phyloP scores from a whole-genome alignment of 2,113 vertebrate species.

The Microtus oregoni region DNA sequence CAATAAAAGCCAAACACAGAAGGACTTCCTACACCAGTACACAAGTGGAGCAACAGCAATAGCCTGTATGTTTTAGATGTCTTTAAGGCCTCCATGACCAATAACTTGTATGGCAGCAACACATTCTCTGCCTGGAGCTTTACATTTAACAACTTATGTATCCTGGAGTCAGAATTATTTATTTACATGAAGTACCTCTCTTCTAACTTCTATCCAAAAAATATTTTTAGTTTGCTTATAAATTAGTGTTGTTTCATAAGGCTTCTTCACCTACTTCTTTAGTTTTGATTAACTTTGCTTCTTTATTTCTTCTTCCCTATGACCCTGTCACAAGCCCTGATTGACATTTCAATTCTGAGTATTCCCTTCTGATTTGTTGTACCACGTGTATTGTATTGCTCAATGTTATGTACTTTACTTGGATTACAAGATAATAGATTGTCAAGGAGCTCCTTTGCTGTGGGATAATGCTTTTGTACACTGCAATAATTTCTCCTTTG shows the following conservation, averaged over 20 bases:
- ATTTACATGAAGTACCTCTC: neutral
- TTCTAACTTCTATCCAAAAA: neutral
- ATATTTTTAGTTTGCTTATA: neutral
- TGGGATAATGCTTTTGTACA: no score
- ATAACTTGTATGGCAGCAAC: neutral
- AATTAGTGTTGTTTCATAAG: neutral
- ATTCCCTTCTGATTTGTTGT: neutral
- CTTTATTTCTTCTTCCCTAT: no score
- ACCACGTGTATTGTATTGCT: neutral
- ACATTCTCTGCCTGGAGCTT: no score
- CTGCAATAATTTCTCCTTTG: no score
- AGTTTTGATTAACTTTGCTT: neutral
- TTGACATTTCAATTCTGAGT: rapidly evolving
- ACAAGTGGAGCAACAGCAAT: neutral
- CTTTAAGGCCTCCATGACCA: neutral
- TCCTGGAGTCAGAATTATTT: neutral
- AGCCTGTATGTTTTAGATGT: neutral
- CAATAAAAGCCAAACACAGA: no score
- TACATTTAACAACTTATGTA: neutral
- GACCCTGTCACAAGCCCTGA: no score
- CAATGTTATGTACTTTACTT: neutral
- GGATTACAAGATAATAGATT: neutral
- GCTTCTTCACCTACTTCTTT: no score
- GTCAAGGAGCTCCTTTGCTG: neutral
- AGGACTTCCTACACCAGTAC: no score